Conservation (phyloP, 2,888 invertebrate genomes). For the Tetragonula carbonaria region DNA sequence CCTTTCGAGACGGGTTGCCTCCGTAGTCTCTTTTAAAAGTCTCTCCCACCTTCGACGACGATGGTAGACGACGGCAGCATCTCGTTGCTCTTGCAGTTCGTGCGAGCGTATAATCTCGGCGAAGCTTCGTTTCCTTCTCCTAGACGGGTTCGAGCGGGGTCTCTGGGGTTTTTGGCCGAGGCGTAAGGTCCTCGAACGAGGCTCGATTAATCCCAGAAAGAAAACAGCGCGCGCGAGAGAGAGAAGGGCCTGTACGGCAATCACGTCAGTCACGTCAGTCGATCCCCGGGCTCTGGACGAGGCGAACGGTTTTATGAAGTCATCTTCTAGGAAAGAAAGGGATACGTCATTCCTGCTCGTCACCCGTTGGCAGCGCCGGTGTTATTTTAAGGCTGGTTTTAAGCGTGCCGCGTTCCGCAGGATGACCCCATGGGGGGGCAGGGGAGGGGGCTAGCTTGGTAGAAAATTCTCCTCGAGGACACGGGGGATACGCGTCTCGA, state of each 20-base stretch:
- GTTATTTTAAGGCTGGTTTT: slow-evolving; percentile 80
- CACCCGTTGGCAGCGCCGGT: slow-evolving; percentile 69
- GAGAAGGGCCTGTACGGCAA: slow-evolving; percentile 49
- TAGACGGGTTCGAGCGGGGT: neutral
- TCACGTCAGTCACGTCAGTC: slow-evolving; percentile 73
- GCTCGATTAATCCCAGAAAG: slow-evolving; percentile 65
- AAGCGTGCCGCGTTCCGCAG: slow-evolving; percentile 61
- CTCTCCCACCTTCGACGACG: neutral
- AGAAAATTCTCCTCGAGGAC: slow-evolving; percentile 69
- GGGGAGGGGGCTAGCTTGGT: slow-evolving; percentile 20
- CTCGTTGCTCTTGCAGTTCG: slow-evolving; percentile 6
- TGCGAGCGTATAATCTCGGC: neutral
- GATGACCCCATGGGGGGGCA: slow-evolving; percentile 65
- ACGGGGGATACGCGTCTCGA: neutral
- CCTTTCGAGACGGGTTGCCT: neutral
- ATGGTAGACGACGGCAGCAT: neutral
- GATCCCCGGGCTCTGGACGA: slow-evolving; percentile 61
- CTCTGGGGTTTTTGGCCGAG: neutral
- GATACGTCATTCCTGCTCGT: slow-evolving; percentile 73
- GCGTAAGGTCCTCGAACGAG: slow-evolving; percentile 43
- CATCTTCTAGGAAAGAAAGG: slow-evolving; percentile 81
- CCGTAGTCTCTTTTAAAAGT: neutral
- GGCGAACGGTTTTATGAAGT: slow-evolving; percentile 79
- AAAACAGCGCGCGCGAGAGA: slow-evolving; percentile 49
- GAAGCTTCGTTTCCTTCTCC: neutral